Evolutionary conservation across 2,888 invertebrate species (phyloP).

Genomic region (Chloromyia formosa): DNA sequence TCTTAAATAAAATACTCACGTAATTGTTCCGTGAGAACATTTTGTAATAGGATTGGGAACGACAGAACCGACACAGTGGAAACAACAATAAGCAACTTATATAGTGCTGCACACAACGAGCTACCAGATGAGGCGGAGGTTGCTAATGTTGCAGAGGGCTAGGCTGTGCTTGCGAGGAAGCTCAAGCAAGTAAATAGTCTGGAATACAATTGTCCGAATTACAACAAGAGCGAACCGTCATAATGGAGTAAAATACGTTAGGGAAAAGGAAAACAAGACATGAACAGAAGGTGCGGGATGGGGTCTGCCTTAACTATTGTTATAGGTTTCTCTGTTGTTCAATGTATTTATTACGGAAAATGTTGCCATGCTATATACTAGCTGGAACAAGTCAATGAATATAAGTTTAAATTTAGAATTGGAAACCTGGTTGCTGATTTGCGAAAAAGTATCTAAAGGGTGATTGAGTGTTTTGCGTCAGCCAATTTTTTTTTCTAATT

Average conservation of each 20-base stretch:
- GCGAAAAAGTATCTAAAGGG: too few species aligned
- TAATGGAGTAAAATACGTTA: slow-evolving; percentile 31
- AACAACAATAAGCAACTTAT: too few species aligned
- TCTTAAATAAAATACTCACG: slow-evolving; percentile 50
- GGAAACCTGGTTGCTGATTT: too few species aligned
- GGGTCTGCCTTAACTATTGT: too few species aligned
- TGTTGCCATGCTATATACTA: background rate
- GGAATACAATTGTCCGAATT: slow-evolving; percentile 36
- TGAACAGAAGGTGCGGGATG: too few species aligned
- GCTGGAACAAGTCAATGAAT: background rate
- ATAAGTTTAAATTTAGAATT: too few species aligned
- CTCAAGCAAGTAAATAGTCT: background rate
- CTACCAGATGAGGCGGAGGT: background rate
- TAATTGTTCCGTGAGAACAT: slow-evolving; percentile 50
- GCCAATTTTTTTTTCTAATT: too few species aligned
- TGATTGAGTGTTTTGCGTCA: too few species aligned
- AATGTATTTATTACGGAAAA: background rate
- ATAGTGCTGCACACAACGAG: too few species aligned
- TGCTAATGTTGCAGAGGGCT: background rate
- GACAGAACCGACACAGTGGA: background rate
- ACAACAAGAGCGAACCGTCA: slow-evolving; percentile 15
- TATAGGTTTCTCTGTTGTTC: too few species aligned
- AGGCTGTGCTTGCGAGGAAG: slow-evolving; percentile 9
- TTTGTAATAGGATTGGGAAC: slow-evolving; percentile 32
- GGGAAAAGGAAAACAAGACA: slow-evolving; percentile 11